phyloP scores from a whole-genome alignment of 92 coral and sea anemone genomes.

The Parazoanthus darwini region DNA sequence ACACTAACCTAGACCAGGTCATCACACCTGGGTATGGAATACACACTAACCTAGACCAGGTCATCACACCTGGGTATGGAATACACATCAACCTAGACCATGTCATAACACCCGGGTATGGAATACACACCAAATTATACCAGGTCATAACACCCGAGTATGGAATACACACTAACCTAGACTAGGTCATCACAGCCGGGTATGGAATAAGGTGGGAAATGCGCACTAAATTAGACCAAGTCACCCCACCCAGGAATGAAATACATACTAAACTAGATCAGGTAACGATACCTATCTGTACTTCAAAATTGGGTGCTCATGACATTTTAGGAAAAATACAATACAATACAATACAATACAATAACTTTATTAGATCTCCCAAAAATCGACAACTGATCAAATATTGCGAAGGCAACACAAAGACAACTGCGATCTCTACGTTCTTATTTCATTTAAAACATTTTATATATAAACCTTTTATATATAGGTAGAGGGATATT shows the following conservation, averaged over 20 bases:
- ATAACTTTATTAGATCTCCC: no score
- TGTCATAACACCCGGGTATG: constrained; percentile 63
- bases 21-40: no score
- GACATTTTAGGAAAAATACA: no score
- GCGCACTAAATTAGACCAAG: constrained; percentile 59
- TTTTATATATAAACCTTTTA: neutral
- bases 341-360: no score
- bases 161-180: neutral
- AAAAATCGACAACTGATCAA: no score
- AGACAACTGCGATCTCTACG: neutral
- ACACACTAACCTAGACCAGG: no score
- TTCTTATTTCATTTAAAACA: neutral
- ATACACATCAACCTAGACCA: constrained; percentile 57
- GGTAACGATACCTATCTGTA: neutral
- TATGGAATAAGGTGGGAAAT: neutral
- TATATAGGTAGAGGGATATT: constrained; percentile 19
- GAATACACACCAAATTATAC: neutral
- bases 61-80: neutral
- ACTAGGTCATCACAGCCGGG: neutral
- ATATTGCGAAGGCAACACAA: no score
- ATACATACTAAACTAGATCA: neutral
- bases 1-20: no score
- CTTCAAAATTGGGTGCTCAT: no score
- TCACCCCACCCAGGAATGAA: constrained; percentile 58
- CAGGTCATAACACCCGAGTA: constrained; percentile 41